phyloP scores from a whole-genome alignment of 2,797 vertebrate genomes.

The Sciurus carolinensis region DNA sequence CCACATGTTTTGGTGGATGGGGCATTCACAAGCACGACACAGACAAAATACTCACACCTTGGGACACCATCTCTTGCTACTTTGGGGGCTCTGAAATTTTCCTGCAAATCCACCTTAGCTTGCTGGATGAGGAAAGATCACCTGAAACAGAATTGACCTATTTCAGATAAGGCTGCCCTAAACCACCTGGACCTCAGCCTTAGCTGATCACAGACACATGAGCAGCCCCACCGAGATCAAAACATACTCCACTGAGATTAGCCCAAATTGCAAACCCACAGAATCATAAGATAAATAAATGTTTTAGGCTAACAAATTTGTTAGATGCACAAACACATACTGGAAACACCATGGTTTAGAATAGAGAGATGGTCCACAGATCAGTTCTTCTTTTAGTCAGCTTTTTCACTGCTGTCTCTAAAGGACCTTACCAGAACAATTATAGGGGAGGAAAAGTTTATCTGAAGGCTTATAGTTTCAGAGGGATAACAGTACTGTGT shows the following conservation, averaged over 20 bases:
- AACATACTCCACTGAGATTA: not conserved
- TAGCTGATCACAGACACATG: not conserved
- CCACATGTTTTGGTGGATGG: not conserved
- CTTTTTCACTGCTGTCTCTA: no score
- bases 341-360: not conserved
- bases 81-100: not conserved
- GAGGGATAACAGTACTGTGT: not conserved
- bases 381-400: not conserved
- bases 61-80: not conserved
- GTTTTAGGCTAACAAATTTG: not conserved
- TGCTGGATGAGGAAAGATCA: not conserved
- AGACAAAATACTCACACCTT: not conserved
- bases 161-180: not conserved
- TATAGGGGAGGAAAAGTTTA: no score
- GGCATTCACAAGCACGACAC: not conserved
- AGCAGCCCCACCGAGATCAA: not conserved
- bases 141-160: not conserved
- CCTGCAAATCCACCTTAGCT: not conserved
- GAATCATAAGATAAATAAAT: constrained; percentile 28
- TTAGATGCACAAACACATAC: accelerated
- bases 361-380: not conserved
- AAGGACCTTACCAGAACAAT: no score
- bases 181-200: not conserved
- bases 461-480: no score
- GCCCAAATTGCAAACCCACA: not conserved